A percentile compares a stretch with the other conserved stretches of the same genome.
phyloP scores from a whole-genome alignment of 1,140 invertebrate species.

The Antheraea mylitta region DNA sequence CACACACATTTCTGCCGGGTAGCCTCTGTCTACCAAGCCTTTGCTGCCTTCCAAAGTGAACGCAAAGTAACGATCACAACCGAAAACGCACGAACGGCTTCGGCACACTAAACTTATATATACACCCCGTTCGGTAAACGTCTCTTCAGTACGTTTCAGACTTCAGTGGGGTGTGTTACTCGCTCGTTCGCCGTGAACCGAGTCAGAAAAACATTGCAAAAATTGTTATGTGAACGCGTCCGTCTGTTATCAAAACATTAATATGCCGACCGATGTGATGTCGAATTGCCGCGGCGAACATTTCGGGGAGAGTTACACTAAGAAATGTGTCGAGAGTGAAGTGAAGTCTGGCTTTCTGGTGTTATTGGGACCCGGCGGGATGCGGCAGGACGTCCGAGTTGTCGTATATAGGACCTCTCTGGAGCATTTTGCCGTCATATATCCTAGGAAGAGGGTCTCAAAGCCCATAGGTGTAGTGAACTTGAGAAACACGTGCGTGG shows the following conservation, averaged over 20 bases:
- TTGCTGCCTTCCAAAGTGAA: slow-evolving; percentile 36
- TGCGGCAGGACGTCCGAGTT: slow-evolving; percentile 81
- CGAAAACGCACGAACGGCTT: slow-evolving; percentile 32
- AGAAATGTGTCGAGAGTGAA: slow-evolving; percentile 80
- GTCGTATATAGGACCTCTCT: slow-evolving; percentile 83
- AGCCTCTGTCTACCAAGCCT: slow-evolving; percentile 25
- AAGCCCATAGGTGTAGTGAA: slow-evolving; percentile 83
- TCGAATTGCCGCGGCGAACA: slow-evolving; percentile 48
- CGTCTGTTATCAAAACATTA: slow-evolving; percentile 45
- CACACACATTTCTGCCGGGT: slow-evolving; percentile 16
- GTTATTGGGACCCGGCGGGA: slow-evolving; percentile 79
- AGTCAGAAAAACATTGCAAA: slow-evolving; percentile 27
- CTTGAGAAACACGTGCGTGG: slow-evolving; percentile 80
- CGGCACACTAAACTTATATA: slow-evolving; percentile 37
- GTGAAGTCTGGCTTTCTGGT: slow-evolving; percentile 82
- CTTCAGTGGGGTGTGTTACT: slow-evolving; percentile 6
- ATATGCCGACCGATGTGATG: slow-evolving; percentile 69
- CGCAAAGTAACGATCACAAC: slow-evolving; percentile 41
- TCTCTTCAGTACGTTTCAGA: slow-evolving; percentile 26
- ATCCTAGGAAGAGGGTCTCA: slow-evolving; percentile 83
- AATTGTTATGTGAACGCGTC: slow-evolving; percentile 20
- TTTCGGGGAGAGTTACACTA: slow-evolving; percentile 45
- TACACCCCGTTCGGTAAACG: slow-evolving; percentile 33
- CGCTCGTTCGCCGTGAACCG: slow-evolving; percentile 7
- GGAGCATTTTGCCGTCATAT: slow-evolving; percentile 84